phyloP scores from a whole-genome alignment of 2,113 vertebrate genomes.

The Brevimyrus niger region DNA sequence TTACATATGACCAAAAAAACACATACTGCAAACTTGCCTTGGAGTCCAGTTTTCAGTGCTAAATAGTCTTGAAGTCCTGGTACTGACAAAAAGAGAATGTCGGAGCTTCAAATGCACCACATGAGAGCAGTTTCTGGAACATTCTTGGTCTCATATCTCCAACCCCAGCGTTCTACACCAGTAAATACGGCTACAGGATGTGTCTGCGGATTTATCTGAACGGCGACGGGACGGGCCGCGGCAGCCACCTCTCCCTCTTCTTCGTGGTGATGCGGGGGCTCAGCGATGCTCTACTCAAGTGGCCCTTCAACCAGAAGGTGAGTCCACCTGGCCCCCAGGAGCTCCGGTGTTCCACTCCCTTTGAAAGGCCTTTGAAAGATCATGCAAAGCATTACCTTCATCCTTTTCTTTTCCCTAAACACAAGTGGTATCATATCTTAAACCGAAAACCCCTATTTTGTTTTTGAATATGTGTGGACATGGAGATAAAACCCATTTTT shows the following conservation, averaged over 20 bases:
- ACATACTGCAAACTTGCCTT: background rate
- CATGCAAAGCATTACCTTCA: background rate
- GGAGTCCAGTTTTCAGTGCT: background rate
- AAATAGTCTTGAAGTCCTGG: background rate
- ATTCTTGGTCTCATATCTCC: background rate
- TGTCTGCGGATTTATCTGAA: slow-evolving; percentile 70
- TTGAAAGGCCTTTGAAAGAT: background rate
- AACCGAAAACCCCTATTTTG: background rate
- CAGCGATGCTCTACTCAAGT: slow-evolving; percentile 61
- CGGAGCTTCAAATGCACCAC: background rate
- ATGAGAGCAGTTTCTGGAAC: background rate
- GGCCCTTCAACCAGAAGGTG: slow-evolving; percentile 66
- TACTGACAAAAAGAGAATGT: background rate
- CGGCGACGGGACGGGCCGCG: slow-evolving; percentile 65
- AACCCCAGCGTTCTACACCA: slow-evolving; percentile 69
- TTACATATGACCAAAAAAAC: background rate
- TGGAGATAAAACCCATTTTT: background rate
- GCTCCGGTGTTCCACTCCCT: background rate
- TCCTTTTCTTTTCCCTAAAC: background rate
- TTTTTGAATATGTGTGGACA: background rate
- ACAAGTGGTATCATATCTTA: background rate
- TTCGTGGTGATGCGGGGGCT: slow-evolving; percentile 64
- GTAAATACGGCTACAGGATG: slow-evolving; percentile 70
- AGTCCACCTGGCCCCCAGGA: background rate
- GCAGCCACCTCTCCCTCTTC: slow-evolving; percentile 66